Percentiles rank a stretch among this genome's conserved stretches.
Conservation (phyloP, 2,888 invertebrate species). For the Litoditis marina region DNA sequence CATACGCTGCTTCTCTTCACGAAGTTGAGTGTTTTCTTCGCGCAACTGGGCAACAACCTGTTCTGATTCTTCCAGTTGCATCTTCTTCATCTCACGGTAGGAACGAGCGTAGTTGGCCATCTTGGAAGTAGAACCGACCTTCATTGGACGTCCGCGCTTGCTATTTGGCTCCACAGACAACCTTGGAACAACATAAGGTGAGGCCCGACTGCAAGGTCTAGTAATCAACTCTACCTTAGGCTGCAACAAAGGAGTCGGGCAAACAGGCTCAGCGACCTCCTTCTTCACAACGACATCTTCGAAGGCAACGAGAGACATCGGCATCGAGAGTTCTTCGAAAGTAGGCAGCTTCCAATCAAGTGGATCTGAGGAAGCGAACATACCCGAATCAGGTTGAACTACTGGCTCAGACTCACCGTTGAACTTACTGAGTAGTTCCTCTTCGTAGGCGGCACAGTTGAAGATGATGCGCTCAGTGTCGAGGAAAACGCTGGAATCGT, state of each 20-base stretch:
- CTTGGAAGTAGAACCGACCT: constrained; percentile 20
- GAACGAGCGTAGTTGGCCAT: constrained; percentile 28
- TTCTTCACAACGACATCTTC: not conserved
- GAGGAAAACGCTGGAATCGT: not conserved
- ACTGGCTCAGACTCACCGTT: too few relatives aligned
- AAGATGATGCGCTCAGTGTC: constrained; percentile 2
- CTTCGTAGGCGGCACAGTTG: constrained; percentile 6
- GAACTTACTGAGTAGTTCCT: constrained; percentile 3
- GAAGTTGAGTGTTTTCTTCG: constrained; percentile 9
- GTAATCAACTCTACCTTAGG: too few relatives aligned
- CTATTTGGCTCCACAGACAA: not conserved
- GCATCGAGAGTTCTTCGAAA: not conserved
- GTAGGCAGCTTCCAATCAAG: not conserved
- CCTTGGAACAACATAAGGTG: not conserved
- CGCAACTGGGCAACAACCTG: constrained; percentile 1
- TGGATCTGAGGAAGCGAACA: too few relatives aligned
- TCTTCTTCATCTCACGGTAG: constrained; percentile 31
- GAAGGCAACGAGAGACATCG: too few relatives aligned
- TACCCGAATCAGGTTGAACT: too few relatives aligned
- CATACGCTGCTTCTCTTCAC: constrained; percentile 1
- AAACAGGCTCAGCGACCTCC: not conserved
- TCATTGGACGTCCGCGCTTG: constrained; percentile 20
- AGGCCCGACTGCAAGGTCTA: not conserved
- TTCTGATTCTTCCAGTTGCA: constrained; percentile 3
- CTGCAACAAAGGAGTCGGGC: not conserved